Evolutionary conservation across 2,797 vertebrate genomes (phyloP).

Genomic region (Crossoptilon crossoptilon): DNA sequence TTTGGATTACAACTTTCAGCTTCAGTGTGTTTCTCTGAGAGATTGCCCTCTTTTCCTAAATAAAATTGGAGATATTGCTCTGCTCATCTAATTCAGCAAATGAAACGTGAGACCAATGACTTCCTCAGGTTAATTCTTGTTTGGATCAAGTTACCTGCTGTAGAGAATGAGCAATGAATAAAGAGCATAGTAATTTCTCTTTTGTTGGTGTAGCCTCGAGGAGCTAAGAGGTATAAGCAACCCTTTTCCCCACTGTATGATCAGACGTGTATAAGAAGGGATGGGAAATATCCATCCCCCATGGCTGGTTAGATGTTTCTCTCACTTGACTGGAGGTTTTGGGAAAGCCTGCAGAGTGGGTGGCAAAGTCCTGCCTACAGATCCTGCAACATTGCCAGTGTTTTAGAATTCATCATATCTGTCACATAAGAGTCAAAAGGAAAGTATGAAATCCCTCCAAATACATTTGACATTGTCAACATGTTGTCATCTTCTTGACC

Average conservation of each 20-base stretch:
- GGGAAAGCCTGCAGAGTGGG: background rate
- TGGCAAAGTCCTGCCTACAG: background rate
- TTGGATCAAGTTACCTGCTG: background rate
- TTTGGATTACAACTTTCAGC: background rate
- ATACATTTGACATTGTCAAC: background rate
- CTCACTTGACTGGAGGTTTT: background rate
- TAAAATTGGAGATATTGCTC: background rate
- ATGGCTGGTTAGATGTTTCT: background rate
- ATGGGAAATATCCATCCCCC: background rate
- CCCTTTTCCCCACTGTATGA: rapidly evolving
- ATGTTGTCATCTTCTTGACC: background rate
- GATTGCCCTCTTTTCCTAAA: background rate
- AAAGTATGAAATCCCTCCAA: background rate
- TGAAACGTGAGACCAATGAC: background rate
- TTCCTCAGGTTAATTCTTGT: background rate
- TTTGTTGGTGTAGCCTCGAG: background rate
- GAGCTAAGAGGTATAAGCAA: background rate
- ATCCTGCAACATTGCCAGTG: background rate
- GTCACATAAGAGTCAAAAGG: background rate
- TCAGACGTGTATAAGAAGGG: background rate
- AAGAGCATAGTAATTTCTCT: background rate
- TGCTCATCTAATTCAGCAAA: background rate
- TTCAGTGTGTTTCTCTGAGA: background rate
- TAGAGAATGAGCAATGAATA: background rate
- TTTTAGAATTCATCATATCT: background rate